Conservation (phyloP, 1,140 invertebrate species). For the Ceratina calcarata region DNA sequence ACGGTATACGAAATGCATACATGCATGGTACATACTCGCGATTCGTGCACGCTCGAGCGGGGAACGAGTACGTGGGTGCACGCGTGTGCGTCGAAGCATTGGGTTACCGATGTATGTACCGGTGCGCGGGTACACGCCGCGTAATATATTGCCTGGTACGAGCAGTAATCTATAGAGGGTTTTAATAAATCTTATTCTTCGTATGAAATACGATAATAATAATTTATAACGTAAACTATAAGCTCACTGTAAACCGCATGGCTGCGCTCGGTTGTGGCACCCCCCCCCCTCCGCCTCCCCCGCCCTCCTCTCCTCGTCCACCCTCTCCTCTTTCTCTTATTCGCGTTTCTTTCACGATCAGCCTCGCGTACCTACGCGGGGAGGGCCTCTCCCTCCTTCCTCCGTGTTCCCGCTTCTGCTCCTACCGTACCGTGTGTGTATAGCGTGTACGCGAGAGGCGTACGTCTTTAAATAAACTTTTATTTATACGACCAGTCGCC, state of each 20-base stretch:
- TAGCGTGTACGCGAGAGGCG: slow-evolving; percentile 33
- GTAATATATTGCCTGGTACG: slow-evolving; percentile 72
- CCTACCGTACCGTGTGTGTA: neutral
- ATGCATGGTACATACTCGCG: neutral
- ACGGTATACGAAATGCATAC: slow-evolving; percentile 14
- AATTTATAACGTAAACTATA: slow-evolving; percentile 79
- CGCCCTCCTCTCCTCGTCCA: neutral
- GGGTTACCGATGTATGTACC: slow-evolving; percentile 51
- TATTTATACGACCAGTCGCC: slow-evolving; percentile 76
- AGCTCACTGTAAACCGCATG: slow-evolving; percentile 69
- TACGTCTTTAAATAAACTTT: slow-evolving; percentile 80
- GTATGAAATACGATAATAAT: slow-evolving; percentile 80
- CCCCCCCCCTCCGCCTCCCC: neutral
- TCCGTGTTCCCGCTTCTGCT: slow-evolving; percentile 5
- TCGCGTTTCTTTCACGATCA: slow-evolving; percentile 17
- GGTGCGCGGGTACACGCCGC: slow-evolving; percentile 49
- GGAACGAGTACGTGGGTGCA: slow-evolving; percentile 27
- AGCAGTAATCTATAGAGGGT: slow-evolving; percentile 74
- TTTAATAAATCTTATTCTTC: slow-evolving; percentile 79
- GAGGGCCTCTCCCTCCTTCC: slow-evolving; percentile 33
- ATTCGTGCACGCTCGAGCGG: slow-evolving; percentile 6
- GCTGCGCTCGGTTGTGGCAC: slow-evolving; percentile 34
- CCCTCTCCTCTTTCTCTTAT: slow-evolving; percentile 9
- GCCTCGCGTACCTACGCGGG: slow-evolving; percentile 31
- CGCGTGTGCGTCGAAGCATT: slow-evolving; percentile 47